Evolutionary conservation across 2,113 vertebrate genomes (phyloP), one percentile per base, ranked within the genome.

Genomic region (Rhadina sibilatrix): DNA sequence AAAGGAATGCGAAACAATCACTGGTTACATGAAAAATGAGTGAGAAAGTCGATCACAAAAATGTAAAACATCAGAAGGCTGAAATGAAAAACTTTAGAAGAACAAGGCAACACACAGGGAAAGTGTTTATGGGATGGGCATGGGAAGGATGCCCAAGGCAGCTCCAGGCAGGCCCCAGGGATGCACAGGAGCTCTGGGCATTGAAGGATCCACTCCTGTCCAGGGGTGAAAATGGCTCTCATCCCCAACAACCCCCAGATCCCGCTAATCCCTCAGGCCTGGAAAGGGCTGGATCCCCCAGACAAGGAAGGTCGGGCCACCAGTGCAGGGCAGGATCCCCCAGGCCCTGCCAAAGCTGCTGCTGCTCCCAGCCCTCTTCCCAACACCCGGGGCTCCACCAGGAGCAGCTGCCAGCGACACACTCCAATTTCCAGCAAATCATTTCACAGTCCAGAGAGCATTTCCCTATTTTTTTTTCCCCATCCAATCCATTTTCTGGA

Each of bases 381-480:
- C 54, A 42, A 61, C 46, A 53, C 57, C 12, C 10, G 0, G 31
- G 57, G 27, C 71, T 92, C 86, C 59, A 64, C 69, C 86, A 90
- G 65, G 89, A 94, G 50, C 57, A 52, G 76, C 76, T 92, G 94
- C 52, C 94, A 92, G 75, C 3, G n/a, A 42, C 40, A 63, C 30
- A 92, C 63, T 94, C 71, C 68, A 80, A 76, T 95, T 92, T 92
- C 60, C 91, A 92, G 53, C 2, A 0, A 47, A 90, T 89, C 83
- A 80, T 94, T 96, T 95, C 18, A 8, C 86, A 96, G 71, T 27
- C 63, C 71, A 90, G 61, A 60, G 59, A 96, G 37, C 65, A 46
- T 83, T 93, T 86, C 24, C 27, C 31, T 61, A 44, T n/a, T 46
- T 69, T 69, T 50, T 50, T 50, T 37, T 2, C 8, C n/a, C 60